Conservation (phyloP, 2,888 invertebrate species). For the Philereme vetulata region DNA sequence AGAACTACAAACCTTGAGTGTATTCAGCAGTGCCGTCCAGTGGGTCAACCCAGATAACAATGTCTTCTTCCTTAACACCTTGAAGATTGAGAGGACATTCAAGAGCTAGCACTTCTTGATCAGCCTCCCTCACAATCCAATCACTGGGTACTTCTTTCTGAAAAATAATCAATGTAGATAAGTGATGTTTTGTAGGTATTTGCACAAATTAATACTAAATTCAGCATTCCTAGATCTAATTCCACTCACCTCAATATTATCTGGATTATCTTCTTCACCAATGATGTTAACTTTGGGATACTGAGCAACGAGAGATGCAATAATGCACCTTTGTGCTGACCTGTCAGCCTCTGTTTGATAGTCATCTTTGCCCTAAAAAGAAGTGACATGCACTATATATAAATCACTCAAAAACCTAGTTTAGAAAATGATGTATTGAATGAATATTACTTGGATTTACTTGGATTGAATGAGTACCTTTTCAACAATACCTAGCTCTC, state of each 20-base stretch:
- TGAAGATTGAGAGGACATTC: conserved; percentile 88
- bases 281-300: conserved; percentile 94
- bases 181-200: neutral
- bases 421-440: neutral
- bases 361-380: conserved; percentile 92
- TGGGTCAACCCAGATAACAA: conserved; percentile 99
- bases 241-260: conserved; percentile 74
- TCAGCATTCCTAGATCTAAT: neutral
- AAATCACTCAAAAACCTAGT: neutral
- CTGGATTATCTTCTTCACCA: conserved; percentile 93
- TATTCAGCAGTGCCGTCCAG: conserved; percentile 99
- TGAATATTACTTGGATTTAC: no score
- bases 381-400: neutral
- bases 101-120: conserved; percentile 85
- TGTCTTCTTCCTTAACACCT: conserved; percentile 89
- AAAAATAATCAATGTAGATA: conserved; percentile 22
- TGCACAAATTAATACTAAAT: no score
- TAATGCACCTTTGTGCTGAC: conserved; percentile 96
- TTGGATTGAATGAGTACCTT: conserved; percentile 83
- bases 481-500: conserved; percentile 95
- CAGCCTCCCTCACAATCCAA: conserved; percentile 89
- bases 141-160: conserved; percentile 85
- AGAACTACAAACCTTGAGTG: conserved; percentile 88
- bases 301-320: conserved; percentile 91
- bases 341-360: conserved; percentile 99